Base-by-base conservation (phyloP, 2,888 invertebrate species). In the Ptychoptera contaminata region DNA sequence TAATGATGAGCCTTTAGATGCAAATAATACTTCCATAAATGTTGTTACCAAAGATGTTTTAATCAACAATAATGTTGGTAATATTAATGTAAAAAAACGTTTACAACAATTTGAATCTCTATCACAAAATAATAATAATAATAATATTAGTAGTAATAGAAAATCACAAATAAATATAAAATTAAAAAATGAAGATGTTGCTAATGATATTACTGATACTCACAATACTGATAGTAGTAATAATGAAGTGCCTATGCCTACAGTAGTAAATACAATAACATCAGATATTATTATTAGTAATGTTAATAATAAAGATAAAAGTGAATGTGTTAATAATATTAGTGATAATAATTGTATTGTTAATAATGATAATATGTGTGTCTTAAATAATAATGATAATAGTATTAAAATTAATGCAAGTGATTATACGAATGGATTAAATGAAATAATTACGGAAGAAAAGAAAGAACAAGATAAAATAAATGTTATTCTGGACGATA, bases 31-130 rank as follows among this genome's bases (percentile, higher is more conserved):
- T 39, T 16, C 35, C 12, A 34, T 35, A 16, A 44, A 36, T 14
- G 8, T 40, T 44, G 44, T 44, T 44, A 44, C 44, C 44, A 44
- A 44, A 44, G 44, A 44, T 23, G 23, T 23, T 23, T 23, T 23
- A 23, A 23, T 23, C 23, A 23, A 23, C 23, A 23, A 23, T 23
- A 23, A 23, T 23, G 23, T 23, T 23, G 23, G 23, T 23, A 23
- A 23, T 23, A 23, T 23, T 23, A 23, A 23, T 23, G 23, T 23
- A 23, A 23, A 23, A 23, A 23, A 23, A 23, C 23, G 23, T 23
- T 23, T 23, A 23, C 23, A 23, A 23, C 23, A 23, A 23, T 23
- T 23, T 23, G 23, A 23, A 23, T 23, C 23, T 23, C 23, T 23
- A 23, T 23, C 23, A 23, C 23, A 23, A 23, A 23, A 23, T 23